These are phyloP conservation scores for Hippocampus mohnikei DNA, from an alignment of 2,113 vertebrate genomes.

Conservation along the genomic window DNA sequence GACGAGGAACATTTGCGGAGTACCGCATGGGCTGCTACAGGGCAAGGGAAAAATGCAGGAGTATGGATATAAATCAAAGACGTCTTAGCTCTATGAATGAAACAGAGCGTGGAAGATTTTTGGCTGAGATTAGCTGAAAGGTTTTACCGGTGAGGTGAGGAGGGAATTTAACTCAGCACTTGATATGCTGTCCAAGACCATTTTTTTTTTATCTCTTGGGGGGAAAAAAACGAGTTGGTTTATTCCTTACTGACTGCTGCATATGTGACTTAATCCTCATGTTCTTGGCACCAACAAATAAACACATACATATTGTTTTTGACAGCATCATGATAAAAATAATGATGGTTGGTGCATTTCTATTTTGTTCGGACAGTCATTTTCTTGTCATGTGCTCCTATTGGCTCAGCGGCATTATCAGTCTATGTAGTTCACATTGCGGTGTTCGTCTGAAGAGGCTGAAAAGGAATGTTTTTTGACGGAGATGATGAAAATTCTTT, in stretches of 20 bases:
- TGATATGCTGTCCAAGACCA: constrained; percentile 24
- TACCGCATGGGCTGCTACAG: constrained; percentile 14
- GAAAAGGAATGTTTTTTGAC: too few species aligned
- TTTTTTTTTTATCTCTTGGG: constrained; percentile 52
- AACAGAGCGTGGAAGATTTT: constrained; percentile 12
- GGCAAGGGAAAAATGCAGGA: constrained; percentile 25
- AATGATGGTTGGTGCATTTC: not conserved
- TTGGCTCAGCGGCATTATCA: too few species aligned
- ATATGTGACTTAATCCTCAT: too few species aligned
- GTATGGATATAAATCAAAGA: constrained; percentile 36
- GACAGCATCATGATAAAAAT: not conserved
- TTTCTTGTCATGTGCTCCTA: too few species aligned
- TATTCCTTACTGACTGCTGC: constrained; percentile 28
- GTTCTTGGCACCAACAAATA: not conserved
- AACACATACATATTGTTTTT: not conserved
- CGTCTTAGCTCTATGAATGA: constrained; percentile 14
- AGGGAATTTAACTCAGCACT: constrained; percentile 22
- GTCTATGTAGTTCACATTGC: too few species aligned
- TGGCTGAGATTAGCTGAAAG: constrained; percentile 1
- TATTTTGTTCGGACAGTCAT: not conserved
- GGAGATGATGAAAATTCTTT: too few species aligned
- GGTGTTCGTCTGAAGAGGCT: too few species aligned
- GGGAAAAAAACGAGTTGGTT: constrained; percentile 28
- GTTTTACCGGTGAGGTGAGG: constrained; percentile 9
- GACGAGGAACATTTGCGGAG: constrained; percentile 42